Evolutionary conservation across 1,140 invertebrate species (phyloP), one percentile per base, ranked within the genome.

Genomic region (Caerostris darwini): DNA sequence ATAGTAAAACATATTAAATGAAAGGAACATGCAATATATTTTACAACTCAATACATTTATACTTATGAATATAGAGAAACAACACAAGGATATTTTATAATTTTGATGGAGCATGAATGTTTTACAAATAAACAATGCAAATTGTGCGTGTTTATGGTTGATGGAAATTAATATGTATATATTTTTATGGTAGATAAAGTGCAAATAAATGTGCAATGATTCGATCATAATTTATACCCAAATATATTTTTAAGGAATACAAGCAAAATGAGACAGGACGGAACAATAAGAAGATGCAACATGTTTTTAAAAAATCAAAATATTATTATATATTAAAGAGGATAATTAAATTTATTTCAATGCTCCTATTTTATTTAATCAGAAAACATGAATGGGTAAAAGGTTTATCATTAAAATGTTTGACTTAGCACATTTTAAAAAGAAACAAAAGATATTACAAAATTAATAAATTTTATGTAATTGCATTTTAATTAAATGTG

Each of bases 91-190:
- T 34, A 34, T 34, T 34, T 34, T 34, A 34, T 34, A 34, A 34
- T 34, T 34, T 34, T 34, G 34, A 34, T 34, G 34, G 34, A 34
- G 34, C 34, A 50, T 77, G 12, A 12, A 53, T 85, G n/a, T 17
- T 56, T 17, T 12, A 57, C 53, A 83, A 83, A 59, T 85, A 85
- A 85, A 19, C 50, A 50, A 59, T 57, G 56, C 83, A 59, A 17
- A 34, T 57, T 85, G 83, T 57, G 83, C 56, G 83, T 85, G 54
- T 58, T 19, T 34, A 34, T 85, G 19, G 50, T 12, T 85, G 57
- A 85, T 85, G 54, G 54, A 58, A 85, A 85, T 85, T 54, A 85
- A 85, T 85, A 58, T 34, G 34, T 34, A 34, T 34, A 34, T 34
- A 17, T 85, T 85, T 58, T 85, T 7, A n/a, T 7, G 50, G 19